Conservation (phyloP, 2,888 invertebrate genomes). For the Volucella inflata region DNA sequence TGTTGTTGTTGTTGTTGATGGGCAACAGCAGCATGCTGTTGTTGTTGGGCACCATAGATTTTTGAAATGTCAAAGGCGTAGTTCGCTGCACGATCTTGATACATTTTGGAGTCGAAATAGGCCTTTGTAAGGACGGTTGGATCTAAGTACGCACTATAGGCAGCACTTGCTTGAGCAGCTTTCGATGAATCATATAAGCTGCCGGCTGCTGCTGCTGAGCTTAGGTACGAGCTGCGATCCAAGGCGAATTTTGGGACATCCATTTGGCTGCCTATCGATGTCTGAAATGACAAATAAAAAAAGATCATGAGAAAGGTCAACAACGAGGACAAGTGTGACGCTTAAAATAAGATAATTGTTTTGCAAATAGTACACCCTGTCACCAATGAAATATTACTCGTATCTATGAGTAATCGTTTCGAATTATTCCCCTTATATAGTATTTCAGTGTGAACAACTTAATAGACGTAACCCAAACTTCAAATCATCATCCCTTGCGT, state of each 20-base stretch:
- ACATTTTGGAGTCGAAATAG: slow-evolving; percentile 84
- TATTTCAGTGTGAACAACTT: slow-evolving; percentile 26
- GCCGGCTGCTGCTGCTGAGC: slow-evolving; percentile 82
- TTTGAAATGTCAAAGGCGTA: slow-evolving; percentile 84
- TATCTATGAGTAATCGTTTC: slow-evolving; percentile 8
- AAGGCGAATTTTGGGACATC: slow-evolving; percentile 83
- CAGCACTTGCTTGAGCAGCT: slow-evolving; percentile 82
- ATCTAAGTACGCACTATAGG: slow-evolving; percentile 83
- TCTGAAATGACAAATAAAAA: slow-evolving; percentile 75
- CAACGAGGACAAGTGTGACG: neutral
- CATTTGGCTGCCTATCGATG: slow-evolving; percentile 82
- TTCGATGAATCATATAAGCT: slow-evolving; percentile 80
- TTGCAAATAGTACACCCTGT: slow-evolving; percentile 23
- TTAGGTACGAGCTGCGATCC: slow-evolving; percentile 83
- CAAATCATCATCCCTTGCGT: slow-evolving; percentile 19
- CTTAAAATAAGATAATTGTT: slow-evolving; percentile 28
- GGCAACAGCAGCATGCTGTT: slow-evolving; percentile 79
- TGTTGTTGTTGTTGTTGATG: slow-evolving; percentile 82
- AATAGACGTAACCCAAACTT: slow-evolving; percentile 36
- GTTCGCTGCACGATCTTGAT: slow-evolving; percentile 84
- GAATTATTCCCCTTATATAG: slow-evolving; percentile 3
- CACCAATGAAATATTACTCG: neutral
- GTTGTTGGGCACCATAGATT: slow-evolving; percentile 83
- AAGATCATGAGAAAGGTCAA: neutral
- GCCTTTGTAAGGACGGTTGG: slow-evolving; percentile 84